phyloP scores from a whole-genome alignment of 2,113 vertebrate genomes.

The Lonchura striata region DNA sequence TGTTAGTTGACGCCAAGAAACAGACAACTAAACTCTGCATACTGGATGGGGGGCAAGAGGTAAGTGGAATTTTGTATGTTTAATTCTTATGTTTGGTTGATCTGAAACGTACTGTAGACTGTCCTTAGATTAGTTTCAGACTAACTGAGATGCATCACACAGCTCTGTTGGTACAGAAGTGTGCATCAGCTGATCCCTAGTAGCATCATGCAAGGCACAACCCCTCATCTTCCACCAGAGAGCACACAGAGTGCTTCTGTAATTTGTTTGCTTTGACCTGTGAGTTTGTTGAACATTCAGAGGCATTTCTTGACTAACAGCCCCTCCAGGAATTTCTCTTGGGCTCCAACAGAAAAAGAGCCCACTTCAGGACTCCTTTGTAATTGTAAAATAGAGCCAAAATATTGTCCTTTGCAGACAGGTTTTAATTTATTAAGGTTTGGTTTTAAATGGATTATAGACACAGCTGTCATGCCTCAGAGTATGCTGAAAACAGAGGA shows the following conservation, averaged over 20 bases:
- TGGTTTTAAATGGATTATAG: background rate
- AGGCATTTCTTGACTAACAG: slow-evolving; percentile 32
- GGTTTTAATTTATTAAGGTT: background rate
- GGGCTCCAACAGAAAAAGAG: background rate
- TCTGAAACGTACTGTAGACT: background rate
- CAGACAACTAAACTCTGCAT: slow-evolving; percentile 92
- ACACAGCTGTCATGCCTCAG: background rate
- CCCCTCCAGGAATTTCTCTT: background rate
- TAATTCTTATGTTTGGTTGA: background rate
- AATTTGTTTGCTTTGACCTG: slow-evolving; percentile 23
- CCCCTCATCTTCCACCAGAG: background rate
- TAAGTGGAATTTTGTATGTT: slow-evolving; percentile 44
- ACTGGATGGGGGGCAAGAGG: slow-evolving; percentile 90
- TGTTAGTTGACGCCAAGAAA: slow-evolving; percentile 92
- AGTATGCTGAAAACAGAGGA: background rate
- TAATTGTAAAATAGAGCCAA: background rate
- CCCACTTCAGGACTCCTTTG: background rate
- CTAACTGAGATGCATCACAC: background rate
- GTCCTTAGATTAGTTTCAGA: background rate
- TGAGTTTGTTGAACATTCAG: slow-evolving; percentile 4
- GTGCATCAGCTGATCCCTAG: background rate
- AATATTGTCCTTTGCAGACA: background rate
- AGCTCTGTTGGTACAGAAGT: background rate
- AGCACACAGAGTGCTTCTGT: background rate
- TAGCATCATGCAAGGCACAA: background rate